phyloP scores from a whole-genome alignment of 2,888 invertebrate species.

The Tetragonisca angustula region DNA sequence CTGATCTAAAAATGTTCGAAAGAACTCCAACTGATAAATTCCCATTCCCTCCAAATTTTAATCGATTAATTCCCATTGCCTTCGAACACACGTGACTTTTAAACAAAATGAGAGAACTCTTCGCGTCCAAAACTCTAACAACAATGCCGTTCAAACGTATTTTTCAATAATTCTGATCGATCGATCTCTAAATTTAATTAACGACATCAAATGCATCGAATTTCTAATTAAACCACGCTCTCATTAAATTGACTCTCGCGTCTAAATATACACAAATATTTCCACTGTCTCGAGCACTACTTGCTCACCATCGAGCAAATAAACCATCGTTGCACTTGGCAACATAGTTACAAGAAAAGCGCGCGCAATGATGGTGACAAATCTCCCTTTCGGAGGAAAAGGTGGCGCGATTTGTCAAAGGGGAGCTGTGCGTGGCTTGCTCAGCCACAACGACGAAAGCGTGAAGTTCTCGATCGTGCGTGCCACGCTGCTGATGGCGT shows the following conservation, averaged over 20 bases:
- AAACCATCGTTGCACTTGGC: not conserved
- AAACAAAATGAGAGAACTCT: too few relatives aligned
- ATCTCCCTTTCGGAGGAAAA: not conserved
- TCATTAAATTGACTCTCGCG: not conserved
- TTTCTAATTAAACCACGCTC: not conserved
- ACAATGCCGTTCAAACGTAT: too few relatives aligned
- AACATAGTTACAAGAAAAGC: not conserved
- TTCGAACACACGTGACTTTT: too few relatives aligned
- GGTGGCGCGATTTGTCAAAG: constrained; percentile 1
- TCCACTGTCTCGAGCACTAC: not conserved
- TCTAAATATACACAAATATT: not conserved
- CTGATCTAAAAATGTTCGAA: not conserved
- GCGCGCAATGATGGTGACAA: not conserved
- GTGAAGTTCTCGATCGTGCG: constrained; percentile 3
- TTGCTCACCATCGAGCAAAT: not conserved
- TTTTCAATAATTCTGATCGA: too few relatives aligned
- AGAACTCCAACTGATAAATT: not conserved
- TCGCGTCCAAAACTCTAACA: too few relatives aligned
- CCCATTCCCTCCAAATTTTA: not conserved
- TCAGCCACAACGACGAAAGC: not conserved
- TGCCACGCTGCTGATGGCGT: constrained; percentile 27
- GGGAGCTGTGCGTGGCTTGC: not conserved
- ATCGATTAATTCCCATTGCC: not conserved
- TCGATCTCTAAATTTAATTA: not conserved
- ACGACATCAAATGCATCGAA: not conserved